phyloP scores from a whole-genome alignment of 2,888 invertebrate species.

The Rambutsinella grinnellia region DNA sequence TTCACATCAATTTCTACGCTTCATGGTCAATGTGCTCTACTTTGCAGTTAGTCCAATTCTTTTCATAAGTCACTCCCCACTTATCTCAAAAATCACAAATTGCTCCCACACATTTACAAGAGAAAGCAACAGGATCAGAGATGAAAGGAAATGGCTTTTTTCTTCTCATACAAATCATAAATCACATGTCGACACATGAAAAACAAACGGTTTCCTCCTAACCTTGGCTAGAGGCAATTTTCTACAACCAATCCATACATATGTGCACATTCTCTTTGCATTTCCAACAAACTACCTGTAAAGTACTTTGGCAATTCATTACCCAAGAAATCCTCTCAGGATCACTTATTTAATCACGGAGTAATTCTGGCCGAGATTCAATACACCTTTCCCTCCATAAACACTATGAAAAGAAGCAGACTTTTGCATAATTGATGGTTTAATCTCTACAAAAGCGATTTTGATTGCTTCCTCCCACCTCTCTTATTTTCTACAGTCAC shows the following conservation, averaged over 20 bases:
- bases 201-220: neutral
- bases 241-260: neutral
- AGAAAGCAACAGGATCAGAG: too few species aligned
- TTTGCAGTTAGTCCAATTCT: too few species aligned
- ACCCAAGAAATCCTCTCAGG: conserved; percentile 12
- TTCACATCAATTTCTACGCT: too few species aligned
- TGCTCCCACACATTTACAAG: too few species aligned
- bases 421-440: conserved; percentile 65
- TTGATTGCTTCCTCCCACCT: conserved; percentile 24
- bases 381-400: neutral
- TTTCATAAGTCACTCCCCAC: too few species aligned
- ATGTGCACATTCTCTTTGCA: neutral
- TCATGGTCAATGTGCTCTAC: too few species aligned
- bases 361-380: neutral
- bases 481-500: neutral
- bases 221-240: neutral
- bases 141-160: neutral
- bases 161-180: neutral
- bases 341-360: neutral
- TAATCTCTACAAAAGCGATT: conserved; percentile 58
- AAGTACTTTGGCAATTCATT: conserved; percentile 7
- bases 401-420: too few species aligned
- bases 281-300: neutral
- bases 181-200: neutral
- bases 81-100: too few species aligned